Evolutionary conservation across 2,113 vertebrate genomes (phyloP), one percentile per base, ranked within the genome.

Genomic region (Meles meles): DNA sequence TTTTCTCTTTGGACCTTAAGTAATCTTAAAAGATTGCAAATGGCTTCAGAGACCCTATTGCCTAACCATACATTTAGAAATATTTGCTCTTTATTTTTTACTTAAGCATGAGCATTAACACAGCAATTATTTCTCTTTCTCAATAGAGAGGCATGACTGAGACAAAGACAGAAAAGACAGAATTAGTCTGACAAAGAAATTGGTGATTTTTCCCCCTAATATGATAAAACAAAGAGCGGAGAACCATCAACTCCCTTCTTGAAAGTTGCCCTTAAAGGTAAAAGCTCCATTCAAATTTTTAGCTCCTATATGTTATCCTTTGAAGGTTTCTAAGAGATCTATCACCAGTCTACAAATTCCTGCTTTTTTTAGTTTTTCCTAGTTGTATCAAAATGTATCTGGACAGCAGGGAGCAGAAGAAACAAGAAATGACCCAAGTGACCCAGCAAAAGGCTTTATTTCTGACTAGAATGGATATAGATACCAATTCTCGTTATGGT

Each of bases 1-100:
- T 87, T 91, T 90, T 42, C 52, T 87, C 44, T 47, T 25, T 80
- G 34, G 57, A 47, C 15, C 25, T 37, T 57, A 65, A 65, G 23
- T 67, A 21, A 95, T 4, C 63, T 55, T 87, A 34, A 94, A 77
- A 85, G 6, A 63, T 69, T 8, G 15, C 65, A 84, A 88, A 25
- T 74, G 49, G 47, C 31, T 31, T 57, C 47, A 80, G 49, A 94
- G 31, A 90, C 3, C 9, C 63, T 69, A 63, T 2, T 65, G 9
- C 3, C 4, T 69, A 76, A 52, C 7, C 7, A 84, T 34, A 8
- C 6, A 69, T 25, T 87, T 57, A 63, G 39, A 96, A 94, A 37
- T 84, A 81, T 12, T 88, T 96, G 42, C 31, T 88, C 55, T 96
- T 87, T 37, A 10, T 63, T 88, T 90, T 97, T 93, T 65, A 85